phyloP scores from a whole-genome alignment of 2,113 vertebrate genomes.

The Anoplopoma fimbria region DNA sequence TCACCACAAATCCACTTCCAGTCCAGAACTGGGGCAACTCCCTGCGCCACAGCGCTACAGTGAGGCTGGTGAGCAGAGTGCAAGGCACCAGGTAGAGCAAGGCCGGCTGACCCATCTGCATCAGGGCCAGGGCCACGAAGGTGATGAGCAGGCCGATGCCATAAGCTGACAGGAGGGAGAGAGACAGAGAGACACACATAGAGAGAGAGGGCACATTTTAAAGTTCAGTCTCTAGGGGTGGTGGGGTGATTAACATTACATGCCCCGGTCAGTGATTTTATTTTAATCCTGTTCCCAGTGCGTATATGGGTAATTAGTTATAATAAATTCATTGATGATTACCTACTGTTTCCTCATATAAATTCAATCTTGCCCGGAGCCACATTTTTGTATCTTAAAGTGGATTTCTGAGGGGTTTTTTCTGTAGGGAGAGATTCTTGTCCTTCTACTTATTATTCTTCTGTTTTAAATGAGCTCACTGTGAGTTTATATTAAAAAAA shows the following conservation, averaged over 20 bases:
- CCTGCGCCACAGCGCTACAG: slow-evolving; percentile 92
- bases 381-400: no score
- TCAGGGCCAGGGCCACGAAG: slow-evolving; percentile 93
- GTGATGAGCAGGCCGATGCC: slow-evolving; percentile 96
- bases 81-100: slow-evolving; percentile 98
- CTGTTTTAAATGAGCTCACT: neutral
- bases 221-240: neutral
- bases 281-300: neutral
- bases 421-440: neutral
- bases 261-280: neutral
- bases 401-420: neutral
- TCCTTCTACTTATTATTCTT: neutral
- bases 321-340: neutral
- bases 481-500: neutral
- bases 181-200: neutral
- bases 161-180: slow-evolving; percentile 84
- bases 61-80: slow-evolving; percentile 91
- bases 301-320: neutral
- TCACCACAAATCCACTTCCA: slow-evolving; percentile 98
- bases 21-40: slow-evolving; percentile 96
- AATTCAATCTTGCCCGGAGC: neutral
- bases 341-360: neutral
- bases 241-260: neutral
- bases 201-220: no score
- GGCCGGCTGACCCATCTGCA: slow-evolving; percentile 95